phyloP scores from a whole-genome alignment of 2,797 vertebrate genomes.

The Prunella strophiata region DNA sequence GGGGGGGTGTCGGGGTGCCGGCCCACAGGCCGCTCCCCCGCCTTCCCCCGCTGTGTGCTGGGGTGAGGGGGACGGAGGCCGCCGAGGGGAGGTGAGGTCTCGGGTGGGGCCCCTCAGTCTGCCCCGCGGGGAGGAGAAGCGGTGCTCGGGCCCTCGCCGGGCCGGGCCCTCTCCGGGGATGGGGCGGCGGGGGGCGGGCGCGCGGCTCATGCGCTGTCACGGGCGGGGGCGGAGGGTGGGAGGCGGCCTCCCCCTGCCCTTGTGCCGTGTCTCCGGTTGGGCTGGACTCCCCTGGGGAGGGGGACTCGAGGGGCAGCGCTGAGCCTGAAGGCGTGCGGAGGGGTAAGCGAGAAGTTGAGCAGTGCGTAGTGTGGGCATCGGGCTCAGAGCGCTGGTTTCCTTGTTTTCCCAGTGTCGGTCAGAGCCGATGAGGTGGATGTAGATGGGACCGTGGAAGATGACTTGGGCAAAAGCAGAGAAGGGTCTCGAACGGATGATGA shows the following conservation, averaged over 20 bases:
- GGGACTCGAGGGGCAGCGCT: too few relatives aligned
- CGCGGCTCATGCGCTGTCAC: neutral
- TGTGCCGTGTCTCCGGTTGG: neutral
- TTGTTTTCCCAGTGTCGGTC: slow-evolving; percentile 80
- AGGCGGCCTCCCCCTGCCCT: neutral
- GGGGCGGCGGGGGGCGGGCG: neutral
- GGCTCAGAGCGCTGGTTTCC: neutral
- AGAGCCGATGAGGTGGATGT: slow-evolving; percentile 88
- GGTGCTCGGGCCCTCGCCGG: accelerated
- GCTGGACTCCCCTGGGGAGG: accelerated
- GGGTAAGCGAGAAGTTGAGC: accelerated
- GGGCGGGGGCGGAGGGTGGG: neutral
- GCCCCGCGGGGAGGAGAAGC: accelerated
- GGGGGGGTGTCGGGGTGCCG: too few relatives aligned
- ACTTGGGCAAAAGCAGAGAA: slow-evolving; percentile 95
- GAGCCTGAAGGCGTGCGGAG: accelerated
- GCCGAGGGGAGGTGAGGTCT: accelerated
- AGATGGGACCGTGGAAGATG: slow-evolving; percentile 91
- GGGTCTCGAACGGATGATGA: slow-evolving; percentile 96
- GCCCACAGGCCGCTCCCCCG: accelerated
- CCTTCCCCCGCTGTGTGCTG: accelerated
- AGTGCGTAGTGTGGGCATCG: accelerated
- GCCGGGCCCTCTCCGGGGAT: accelerated
- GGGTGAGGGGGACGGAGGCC: too few relatives aligned
- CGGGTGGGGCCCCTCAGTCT: accelerated